phyloP scores from a whole-genome alignment of 2,113 vertebrate species.

The Chionis minor region DNA sequence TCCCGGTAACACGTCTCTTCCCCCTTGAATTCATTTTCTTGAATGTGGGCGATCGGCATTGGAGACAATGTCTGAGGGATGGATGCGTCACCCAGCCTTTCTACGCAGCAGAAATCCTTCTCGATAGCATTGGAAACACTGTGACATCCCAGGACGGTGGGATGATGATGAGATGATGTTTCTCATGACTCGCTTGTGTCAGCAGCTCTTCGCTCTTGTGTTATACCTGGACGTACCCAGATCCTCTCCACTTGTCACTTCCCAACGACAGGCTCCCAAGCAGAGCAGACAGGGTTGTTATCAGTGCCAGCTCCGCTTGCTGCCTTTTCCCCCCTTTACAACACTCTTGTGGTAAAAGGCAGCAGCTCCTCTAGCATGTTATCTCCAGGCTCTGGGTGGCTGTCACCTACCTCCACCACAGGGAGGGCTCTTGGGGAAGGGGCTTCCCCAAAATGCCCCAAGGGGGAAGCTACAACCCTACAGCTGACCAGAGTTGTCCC shows the following conservation, averaged over 20 bases:
- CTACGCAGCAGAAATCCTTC: neutral
- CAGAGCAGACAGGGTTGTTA: neutral
- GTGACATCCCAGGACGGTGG: neutral
- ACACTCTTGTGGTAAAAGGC: neutral
- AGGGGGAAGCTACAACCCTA: neutral
- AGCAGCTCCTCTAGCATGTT: neutral
- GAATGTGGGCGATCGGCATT: neutral
- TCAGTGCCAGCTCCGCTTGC: neutral
- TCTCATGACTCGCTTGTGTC: neutral
- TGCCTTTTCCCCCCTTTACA: neutral
- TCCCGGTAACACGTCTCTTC: neutral
- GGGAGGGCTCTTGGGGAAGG: neutral
- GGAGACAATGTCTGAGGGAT: neutral
- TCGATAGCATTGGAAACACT: rapidly evolving
- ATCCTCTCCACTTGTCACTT: neutral
- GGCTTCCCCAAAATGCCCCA: neutral
- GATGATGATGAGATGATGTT: neutral
- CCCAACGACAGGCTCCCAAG: rapidly evolving
- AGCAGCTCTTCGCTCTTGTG: neutral
- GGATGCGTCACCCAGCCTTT: neutral
- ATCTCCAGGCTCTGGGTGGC: neutral
- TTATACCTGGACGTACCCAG: neutral
- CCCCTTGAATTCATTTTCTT: neutral
- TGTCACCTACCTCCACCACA: neutral
- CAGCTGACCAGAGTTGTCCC: neutral